Percentiles rank a stretch among this genome's conserved stretches.
Conservation (phyloP, 2,113 vertebrate species). For the Felis catus region DNA sequence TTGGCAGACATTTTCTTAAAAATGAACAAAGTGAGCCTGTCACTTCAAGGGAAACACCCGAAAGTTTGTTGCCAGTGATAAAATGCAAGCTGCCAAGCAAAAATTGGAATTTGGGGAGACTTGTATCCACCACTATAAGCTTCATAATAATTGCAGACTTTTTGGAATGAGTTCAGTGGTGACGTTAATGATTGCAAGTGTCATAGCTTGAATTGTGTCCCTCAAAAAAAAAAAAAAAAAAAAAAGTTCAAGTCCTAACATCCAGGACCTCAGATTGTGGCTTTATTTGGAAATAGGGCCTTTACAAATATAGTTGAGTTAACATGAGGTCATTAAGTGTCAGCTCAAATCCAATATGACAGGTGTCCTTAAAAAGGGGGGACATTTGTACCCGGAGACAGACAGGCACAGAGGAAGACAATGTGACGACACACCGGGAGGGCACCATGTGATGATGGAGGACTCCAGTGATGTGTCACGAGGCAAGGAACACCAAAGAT, state of each 20-base stretch:
- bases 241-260: not conserved
- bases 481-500: not conserved
- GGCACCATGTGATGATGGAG: not conserved
- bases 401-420: not conserved
- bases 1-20: not conserved
- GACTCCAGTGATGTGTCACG: not conserved
- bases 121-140: not conserved
- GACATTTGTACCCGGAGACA: not conserved
- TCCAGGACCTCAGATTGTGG: not conserved
- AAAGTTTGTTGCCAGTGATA: not conserved
- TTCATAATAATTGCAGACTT: not conserved
- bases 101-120: not conserved
- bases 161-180: not conserved
- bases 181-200: not conserved
- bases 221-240: not conserved
- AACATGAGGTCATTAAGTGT: not conserved
- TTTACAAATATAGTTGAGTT: not conserved
- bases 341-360: not conserved
- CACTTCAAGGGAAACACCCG: not conserved
- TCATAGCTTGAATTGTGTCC: not conserved
- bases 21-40: conserved; percentile 3
- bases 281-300: not conserved
- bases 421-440: not conserved
- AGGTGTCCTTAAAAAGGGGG: not conserved
- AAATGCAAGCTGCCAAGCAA: not conserved